These are phyloP conservation scores for Turdus rufiventris DNA, from an alignment of 2,113 vertebrate species.

Conservation along the genomic window DNA sequence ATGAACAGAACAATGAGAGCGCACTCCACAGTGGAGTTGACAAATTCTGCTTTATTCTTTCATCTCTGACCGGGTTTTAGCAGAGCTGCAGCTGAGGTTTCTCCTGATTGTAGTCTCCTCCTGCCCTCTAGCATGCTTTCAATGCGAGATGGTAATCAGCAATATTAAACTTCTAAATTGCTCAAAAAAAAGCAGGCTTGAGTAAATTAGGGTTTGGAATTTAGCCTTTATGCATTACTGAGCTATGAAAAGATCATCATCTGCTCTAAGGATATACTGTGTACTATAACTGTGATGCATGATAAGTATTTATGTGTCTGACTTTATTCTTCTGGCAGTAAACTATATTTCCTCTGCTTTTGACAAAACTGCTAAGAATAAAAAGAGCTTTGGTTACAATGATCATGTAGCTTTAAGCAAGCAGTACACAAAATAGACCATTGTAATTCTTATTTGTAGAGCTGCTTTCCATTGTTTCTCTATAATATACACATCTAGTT, in stretches of 20 bases:
- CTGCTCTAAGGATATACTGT: not conserved
- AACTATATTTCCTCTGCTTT: not conserved
- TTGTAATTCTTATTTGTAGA: not conserved
- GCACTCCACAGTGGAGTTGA: not conserved
- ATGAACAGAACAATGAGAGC: not conserved
- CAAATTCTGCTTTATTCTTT: not conserved
- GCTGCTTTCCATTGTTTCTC: not conserved
- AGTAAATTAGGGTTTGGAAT: not conserved
- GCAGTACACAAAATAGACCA: not conserved
- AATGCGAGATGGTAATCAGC: not conserved
- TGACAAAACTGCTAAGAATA: not conserved
- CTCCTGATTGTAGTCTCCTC: not conserved
- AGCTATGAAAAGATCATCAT: not conserved
- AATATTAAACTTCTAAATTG: not conserved
- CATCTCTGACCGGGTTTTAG: not conserved
- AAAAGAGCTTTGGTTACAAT: not conserved
- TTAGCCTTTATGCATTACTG: not conserved
- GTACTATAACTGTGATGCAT: not conserved
- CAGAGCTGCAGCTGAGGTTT: not conserved
- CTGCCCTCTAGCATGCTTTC: not conserved
- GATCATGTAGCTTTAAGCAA: not conserved
- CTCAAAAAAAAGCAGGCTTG: not conserved
- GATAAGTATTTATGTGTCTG: not conserved
- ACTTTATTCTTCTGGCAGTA: not conserved
- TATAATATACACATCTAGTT: not conserved